Percentiles rank a stretch among this genome's conserved stretches.
Evolutionary conservation across 2,797 vertebrate genomes (phyloP).

Genomic region (Lophotriccus pileatus): DNA sequence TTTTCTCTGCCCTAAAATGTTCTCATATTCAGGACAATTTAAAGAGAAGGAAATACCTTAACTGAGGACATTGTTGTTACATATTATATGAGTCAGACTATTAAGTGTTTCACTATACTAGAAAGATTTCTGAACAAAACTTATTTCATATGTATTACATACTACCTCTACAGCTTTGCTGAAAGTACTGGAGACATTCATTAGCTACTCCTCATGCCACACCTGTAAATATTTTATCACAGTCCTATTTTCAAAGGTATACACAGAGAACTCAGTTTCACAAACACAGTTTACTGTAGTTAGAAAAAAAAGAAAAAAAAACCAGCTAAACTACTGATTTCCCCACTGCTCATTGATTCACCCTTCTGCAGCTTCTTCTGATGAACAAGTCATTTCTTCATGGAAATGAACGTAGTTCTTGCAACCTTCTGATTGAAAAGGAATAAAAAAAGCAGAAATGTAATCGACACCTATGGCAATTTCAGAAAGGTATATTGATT

Average conservation of each 20-base stretch:
- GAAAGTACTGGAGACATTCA: constrained; percentile 31
- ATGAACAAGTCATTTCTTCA: background rate
- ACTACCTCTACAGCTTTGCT: background rate
- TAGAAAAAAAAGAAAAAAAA: background rate
- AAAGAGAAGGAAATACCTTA: background rate
- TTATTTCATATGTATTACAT: background rate
- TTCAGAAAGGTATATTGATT: background rate
- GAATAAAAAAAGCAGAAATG: background rate
- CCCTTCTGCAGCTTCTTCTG: background rate
- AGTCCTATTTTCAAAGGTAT: constrained; percentile 50
- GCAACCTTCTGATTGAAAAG: background rate
- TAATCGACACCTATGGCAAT: rapidly evolving
- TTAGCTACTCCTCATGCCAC: constrained; percentile 12
- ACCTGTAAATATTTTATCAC: constrained; percentile 60
- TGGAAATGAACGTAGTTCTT: background rate
- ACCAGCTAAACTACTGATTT: background rate
- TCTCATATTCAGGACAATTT: background rate
- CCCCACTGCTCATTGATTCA: background rate
- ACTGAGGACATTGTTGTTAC: background rate
- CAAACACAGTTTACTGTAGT: background rate
- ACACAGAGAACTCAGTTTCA: constrained; percentile 21
- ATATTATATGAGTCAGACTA: background rate
- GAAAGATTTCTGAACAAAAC: background rate
- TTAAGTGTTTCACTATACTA: background rate
- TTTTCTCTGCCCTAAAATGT: background rate